Conservation (phyloP, 2,797 vertebrate species). For the Typhlichthys eigenmanni region DNA sequence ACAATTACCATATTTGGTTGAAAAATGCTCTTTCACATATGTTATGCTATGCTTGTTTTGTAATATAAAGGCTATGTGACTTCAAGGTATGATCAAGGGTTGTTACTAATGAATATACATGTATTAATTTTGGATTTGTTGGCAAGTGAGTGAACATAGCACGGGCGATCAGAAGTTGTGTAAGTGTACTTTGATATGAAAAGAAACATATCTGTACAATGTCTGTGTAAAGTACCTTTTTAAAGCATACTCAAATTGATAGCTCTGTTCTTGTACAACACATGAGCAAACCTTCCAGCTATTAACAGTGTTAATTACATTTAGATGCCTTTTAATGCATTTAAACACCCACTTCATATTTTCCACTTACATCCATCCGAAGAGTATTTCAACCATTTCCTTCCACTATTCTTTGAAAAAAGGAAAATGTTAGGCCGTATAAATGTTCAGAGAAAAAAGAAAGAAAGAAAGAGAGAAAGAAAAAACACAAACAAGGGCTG, state of each 20-base stretch:
- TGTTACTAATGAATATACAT: not conserved
- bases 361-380: constrained; percentile 72
- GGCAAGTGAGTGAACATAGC: constrained; percentile 48
- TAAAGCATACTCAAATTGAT: constrained; percentile 70
- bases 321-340: constrained; percentile 79
- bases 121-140: not conserved
- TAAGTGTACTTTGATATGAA: constrained; percentile 54
- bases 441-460: constrained; percentile 76
- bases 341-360: constrained; percentile 80
- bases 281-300: constrained; percentile 73
- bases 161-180: constrained; percentile 15
- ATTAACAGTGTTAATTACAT: constrained; percentile 81
- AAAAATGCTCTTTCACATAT: too few relatives aligned
- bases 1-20: too few relatives aligned
- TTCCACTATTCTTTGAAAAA: constrained; percentile 74
- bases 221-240: constrained; percentile 66
- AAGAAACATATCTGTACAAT: constrained; percentile 38
- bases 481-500: constrained; percentile 77
- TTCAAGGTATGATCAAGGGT: too few relatives aligned
- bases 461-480: constrained; percentile 77
- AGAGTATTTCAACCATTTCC: constrained; percentile 71
- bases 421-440: constrained; percentile 73
- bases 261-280: constrained; percentile 76
- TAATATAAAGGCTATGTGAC: too few relatives aligned
- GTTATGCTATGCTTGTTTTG: too few relatives aligned